Conservation (phyloP, 2,888 invertebrate genomes). For the Stenoptilia bipunctidactyla region DNA sequence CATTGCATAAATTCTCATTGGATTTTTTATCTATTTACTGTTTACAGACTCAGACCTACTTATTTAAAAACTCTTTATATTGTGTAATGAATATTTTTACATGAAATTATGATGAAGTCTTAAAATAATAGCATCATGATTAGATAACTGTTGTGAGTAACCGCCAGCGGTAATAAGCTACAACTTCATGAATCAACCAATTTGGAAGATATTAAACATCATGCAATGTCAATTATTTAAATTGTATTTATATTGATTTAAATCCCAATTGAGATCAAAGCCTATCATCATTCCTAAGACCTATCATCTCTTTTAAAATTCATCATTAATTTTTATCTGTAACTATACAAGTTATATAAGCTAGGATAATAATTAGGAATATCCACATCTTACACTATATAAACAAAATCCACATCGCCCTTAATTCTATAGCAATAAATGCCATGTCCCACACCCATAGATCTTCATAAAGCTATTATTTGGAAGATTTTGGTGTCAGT, state of each 20-base stretch:
- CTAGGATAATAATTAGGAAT: slow-evolving; percentile 58
- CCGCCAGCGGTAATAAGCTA: slow-evolving; percentile 42
- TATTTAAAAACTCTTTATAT: too few relatives aligned
- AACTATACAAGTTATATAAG: slow-evolving; percentile 57
- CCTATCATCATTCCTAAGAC: slow-evolving; percentile 35
- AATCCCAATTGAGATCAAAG: slow-evolving; percentile 57
- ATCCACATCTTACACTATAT: slow-evolving; percentile 69
- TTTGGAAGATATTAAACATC: too few relatives aligned
- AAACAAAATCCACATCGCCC: slow-evolving; percentile 60
- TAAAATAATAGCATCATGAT: too few relatives aligned
- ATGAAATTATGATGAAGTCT: too few relatives aligned
- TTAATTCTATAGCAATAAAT: slow-evolving; percentile 57
- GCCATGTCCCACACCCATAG: slow-evolving; percentile 52
- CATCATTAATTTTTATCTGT: slow-evolving; percentile 37
- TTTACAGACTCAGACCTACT: too few relatives aligned
- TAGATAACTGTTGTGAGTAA: slow-evolving; percentile 19
- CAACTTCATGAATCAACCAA: too few relatives aligned
- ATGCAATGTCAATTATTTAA: too few relatives aligned
- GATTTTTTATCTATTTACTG: too few relatives aligned
- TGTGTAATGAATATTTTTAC: too few relatives aligned
- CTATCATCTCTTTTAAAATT: slow-evolving; percentile 33
- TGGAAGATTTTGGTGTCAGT: slow-evolving; percentile 64
- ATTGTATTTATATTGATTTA: too few relatives aligned
- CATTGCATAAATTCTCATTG: too few relatives aligned
- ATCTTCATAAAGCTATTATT: slow-evolving; percentile 53